Conservation (phyloP, 2,888 invertebrate species). For the Euproctis similis region DNA sequence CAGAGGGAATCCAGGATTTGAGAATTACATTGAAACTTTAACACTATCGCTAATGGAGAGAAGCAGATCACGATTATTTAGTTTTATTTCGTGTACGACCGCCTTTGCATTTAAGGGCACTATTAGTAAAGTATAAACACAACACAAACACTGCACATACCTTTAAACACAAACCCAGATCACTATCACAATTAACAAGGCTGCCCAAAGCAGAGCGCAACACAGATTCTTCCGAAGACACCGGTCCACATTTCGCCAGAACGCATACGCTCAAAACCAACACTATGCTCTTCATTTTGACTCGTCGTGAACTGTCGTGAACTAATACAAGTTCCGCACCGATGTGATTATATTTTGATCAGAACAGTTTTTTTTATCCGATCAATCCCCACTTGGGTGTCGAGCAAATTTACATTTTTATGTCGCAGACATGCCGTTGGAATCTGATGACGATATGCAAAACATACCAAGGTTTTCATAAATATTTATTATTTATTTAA, state of each 20-base stretch:
- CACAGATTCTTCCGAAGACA: slow-evolving; percentile 52
- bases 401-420: slow-evolving; percentile 57
- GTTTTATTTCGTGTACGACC: too few species aligned
- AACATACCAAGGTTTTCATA: slow-evolving; percentile 53
- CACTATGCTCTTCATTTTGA: slow-evolving; percentile 54
- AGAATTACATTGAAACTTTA: too few species aligned
- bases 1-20: too few species aligned
- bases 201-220: slow-evolving; percentile 43
- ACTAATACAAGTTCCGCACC: slow-evolving; percentile 49
- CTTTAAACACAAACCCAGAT: slow-evolving; percentile 61
- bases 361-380: slow-evolving; percentile 66
- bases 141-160: slow-evolving; percentile 39
- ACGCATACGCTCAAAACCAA: slow-evolving; percentile 49
- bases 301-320: slow-evolving; percentile 22
- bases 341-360: slow-evolving; percentile 58
- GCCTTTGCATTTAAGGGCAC: too few species aligned
- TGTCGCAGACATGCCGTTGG: slow-evolving; percentile 44
- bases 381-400: slow-evolving; percentile 59
- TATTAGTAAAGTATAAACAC: too few species aligned
- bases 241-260: slow-evolving; percentile 42
- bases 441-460: slow-evolving; percentile 55
- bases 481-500: slow-evolving; percentile 56
- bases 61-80: too few species aligned
- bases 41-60: too few species aligned
- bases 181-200: slow-evolving; percentile 62